These are phyloP conservation scores for Eunapius fragilis DNA, from an alignment of 37 sponge, comb jelly and placozoan species.

Conservation along the genomic window DNA sequence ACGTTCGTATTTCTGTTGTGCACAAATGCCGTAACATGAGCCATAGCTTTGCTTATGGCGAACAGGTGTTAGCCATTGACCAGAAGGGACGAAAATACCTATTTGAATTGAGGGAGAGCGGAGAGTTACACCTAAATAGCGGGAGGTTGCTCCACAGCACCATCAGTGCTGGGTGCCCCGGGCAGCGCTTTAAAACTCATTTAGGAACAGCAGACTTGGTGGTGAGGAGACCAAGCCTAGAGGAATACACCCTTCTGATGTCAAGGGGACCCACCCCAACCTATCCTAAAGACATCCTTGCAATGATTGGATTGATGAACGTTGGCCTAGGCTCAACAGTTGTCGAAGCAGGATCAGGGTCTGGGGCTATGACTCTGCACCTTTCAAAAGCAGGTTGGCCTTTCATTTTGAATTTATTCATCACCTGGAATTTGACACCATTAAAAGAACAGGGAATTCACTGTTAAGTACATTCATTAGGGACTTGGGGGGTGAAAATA, in stretches of 20 bases:
- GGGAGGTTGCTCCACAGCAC: background rate
- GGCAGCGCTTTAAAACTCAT: background rate
- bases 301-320: conserved; percentile 56
- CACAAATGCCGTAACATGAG: background rate
- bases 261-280: conserved; percentile 47
- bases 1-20: background rate
- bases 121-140: background rate
- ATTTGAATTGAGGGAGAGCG: conserved; percentile 15
- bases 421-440: background rate
- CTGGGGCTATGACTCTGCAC: conserved; percentile 71
- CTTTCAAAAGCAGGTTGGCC: conserved; percentile 67
- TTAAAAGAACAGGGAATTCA: background rate
- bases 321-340: conserved; percentile 51
- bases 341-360: conserved; percentile 76
- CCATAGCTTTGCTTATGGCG: background rate
- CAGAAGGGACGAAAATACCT: conserved; percentile 23
- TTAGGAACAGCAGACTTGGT: background rate
- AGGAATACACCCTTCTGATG: conserved; percentile 70
- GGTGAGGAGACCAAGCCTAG: conserved; percentile 55
- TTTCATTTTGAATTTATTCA: background rate
- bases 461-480: background rate
- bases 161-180: background rate
- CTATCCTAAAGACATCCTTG: conserved; percentile 61
- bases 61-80: conserved; percentile 3
- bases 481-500: background rate